These are phyloP conservation scores for Callorhinus ursinus DNA, from an alignment of 2,113 vertebrate genomes.

Conservation along the genomic window DNA sequence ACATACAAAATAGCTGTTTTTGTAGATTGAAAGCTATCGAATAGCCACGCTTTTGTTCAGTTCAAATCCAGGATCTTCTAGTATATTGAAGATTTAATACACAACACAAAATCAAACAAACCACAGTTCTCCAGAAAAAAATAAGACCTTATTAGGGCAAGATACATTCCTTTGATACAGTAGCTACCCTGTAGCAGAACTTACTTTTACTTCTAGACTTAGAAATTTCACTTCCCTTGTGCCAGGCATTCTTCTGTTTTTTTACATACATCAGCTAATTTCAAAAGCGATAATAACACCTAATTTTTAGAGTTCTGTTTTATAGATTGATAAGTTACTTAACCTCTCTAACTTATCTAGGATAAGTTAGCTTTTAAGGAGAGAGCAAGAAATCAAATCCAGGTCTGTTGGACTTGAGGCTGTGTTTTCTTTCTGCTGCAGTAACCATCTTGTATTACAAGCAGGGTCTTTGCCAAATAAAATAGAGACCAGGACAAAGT, in stretches of 20 bases:
- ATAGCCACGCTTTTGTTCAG: not conserved
- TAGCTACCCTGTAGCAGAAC: not conserved
- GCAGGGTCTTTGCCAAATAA: not conserved
- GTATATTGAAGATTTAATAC: not conserved
- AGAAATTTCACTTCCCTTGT: not conserved
- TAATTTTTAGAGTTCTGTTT: conserved; percentile 49
- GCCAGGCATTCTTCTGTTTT: not conserved
- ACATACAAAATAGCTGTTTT: not conserved
- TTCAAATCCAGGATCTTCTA: not conserved
- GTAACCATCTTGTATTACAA: not conserved
- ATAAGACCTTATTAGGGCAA: not conserved
- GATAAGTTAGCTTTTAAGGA: not conserved
- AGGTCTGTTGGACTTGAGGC: not conserved
- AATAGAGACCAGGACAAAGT: not conserved
- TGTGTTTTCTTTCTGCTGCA: not conserved
- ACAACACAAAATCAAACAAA: not conserved
- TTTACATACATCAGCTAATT: not conserved
- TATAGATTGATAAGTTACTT: not conserved
- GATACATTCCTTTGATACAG: not conserved
- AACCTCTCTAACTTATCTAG: not conserved
- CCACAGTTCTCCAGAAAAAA: not conserved
- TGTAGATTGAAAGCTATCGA: not conserved
- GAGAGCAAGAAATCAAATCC: not conserved
- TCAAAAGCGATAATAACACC: not conserved
- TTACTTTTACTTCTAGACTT: not conserved